Base-by-base conservation (phyloP, 1,140 invertebrate genomes). In the Halesus radiatus region DNA sequence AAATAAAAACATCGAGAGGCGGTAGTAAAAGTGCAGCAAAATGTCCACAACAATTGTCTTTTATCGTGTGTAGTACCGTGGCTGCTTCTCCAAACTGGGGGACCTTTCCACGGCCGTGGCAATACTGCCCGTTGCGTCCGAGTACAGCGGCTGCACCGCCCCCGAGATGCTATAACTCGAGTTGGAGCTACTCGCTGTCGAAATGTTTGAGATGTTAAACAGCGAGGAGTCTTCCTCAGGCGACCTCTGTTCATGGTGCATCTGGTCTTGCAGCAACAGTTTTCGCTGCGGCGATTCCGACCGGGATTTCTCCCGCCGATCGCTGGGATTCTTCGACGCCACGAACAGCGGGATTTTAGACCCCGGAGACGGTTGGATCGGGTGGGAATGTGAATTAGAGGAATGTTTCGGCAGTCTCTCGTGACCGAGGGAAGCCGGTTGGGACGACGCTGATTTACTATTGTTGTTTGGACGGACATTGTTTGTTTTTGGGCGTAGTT, bases 131-230 rank as follows among this genome's bases (percentile, higher is more conserved):
- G 29, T 70, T 1, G 32, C 22, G 10, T 70, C 66, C 85, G 85
- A 85, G 85, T 87, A 88, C 84, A 45, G 50, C 20, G 72, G 70
- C 84, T 86, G 87, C 87, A 88, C 88, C 86, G 87, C 88, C 86
- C 83, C 87, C 0, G 81, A 80, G 26, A 80, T 86, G 83, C 88
- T 87, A 83, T 89, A 88, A 76, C 86, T 89, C 64, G 87, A 87
- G 85, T 90, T 88, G 74, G 89, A 88, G 84, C 88, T 89, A 76
- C 88, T 89, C 80, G 89, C 88, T 84, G 86, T 89, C 78, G 88
- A 89, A 86, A 90, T 89, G 86, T 88, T 88, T 72, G 89, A 90
- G 85, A 90, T 90, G 85, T 88, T 90, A 87, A 89, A 88, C 66
- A 90, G 85, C 74, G 89, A 90, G 83, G 89, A 90, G 85, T 90